Evolutionary conservation across 2,797 vertebrate genomes (phyloP).

Genomic region (Hipposideros larvatus): DNA sequence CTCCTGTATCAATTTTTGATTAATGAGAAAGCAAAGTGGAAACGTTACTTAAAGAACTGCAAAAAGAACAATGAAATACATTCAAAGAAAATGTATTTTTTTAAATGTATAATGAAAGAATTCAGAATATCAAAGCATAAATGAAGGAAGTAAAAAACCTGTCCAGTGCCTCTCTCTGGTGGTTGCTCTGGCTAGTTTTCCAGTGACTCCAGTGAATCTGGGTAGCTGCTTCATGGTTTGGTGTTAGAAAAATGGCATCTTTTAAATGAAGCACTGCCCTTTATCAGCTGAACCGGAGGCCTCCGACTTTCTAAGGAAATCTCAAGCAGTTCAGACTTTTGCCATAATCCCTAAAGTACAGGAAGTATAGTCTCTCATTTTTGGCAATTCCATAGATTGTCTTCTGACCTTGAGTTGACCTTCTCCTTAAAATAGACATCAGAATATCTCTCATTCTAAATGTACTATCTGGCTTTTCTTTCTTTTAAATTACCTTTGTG

Average conservation of each 20-base stretch:
- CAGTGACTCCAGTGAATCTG: neutral
- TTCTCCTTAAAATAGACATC: constrained; percentile 86
- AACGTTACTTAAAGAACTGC: neutral
- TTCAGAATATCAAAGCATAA: neutral
- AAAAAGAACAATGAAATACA: neutral
- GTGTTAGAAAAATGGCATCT: constrained; percentile 55
- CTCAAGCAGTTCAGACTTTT: constrained; percentile 79
- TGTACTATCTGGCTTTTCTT: constrained; percentile 78
- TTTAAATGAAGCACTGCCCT: constrained; percentile 78
- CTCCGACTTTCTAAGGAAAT: constrained; percentile 76
- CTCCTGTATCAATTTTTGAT: neutral
- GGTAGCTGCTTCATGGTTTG: constrained; percentile 53
- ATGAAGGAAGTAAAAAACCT: neutral
- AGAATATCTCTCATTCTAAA: constrained; percentile 85
- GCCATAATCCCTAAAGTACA: constrained; percentile 83
- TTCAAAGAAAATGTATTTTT: neutral
- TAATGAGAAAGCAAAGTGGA: constrained; percentile 25
- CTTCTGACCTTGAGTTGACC: constrained; percentile 88
- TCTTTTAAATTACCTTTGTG: constrained; percentile 81
- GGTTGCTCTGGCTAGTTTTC: constrained; percentile 54
- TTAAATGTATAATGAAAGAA: neutral
- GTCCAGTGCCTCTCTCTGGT: constrained; percentile 41
- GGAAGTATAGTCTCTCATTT: constrained; percentile 85
- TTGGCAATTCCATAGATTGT: constrained; percentile 81
- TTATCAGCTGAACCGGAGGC: constrained; percentile 77